Conservation (phyloP, 2,113 vertebrate species). For the Fulica atra region DNA sequence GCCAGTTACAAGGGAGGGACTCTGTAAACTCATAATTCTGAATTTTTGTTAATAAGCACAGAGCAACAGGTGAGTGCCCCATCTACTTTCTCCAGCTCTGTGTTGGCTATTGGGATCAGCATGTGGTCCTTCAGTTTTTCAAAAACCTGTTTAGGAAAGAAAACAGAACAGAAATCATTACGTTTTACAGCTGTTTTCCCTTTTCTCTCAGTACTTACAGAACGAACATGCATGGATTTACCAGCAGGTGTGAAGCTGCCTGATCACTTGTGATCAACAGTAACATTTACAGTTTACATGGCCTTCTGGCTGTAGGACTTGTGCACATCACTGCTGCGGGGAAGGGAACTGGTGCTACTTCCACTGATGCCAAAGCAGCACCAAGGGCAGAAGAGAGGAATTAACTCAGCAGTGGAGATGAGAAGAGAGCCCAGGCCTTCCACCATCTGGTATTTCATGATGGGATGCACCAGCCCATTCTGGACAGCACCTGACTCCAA, state of each 20-base stretch:
- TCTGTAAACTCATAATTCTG: constrained; percentile 78
- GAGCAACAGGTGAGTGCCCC: constrained; percentile 91
- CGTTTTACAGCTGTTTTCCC: neutral
- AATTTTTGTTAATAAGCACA: constrained; percentile 89
- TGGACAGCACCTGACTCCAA: neutral
- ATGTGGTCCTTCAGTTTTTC: constrained; percentile 95
- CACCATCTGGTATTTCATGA: neutral
- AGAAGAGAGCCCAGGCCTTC: neutral
- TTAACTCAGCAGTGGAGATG: neutral
- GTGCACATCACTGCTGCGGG: neutral
- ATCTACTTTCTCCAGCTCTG: constrained; percentile 89
- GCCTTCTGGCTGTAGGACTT: neutral
- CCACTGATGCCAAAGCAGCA: neutral
- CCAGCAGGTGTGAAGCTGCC: neutral
- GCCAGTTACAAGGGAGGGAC: constrained; percentile 58
- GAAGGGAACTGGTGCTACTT: neutral
- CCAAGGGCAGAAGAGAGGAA: neutral
- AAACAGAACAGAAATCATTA: neutral
- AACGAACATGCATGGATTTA: neutral
- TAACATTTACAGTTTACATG: rapidly evolving
- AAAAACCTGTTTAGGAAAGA: constrained; percentile 82
- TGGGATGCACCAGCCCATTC: neutral
- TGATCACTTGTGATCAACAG: neutral
- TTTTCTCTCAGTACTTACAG: neutral
- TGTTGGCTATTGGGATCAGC: constrained; percentile 88